A percentile compares a stretch with the other conserved stretches of the same genome.
Evolutionary conservation across 1,140 invertebrate species (phyloP).

Genomic region (Littorina saxatilis): DNA sequence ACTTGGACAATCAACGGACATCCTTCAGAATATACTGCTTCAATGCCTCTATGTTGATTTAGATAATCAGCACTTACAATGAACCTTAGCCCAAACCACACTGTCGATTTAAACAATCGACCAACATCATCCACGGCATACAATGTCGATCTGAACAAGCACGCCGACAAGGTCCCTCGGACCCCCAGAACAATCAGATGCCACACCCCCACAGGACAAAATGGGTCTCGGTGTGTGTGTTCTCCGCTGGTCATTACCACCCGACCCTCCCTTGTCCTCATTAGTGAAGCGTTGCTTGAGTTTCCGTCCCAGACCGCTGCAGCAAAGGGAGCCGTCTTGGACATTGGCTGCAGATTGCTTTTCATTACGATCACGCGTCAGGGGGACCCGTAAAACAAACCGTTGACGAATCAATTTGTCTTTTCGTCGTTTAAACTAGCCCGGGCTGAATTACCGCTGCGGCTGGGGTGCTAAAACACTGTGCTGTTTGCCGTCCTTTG

Average conservation of each 20-base stretch:
- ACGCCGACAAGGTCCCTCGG: background rate
- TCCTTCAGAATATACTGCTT: no score
- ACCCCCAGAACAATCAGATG: background rate
- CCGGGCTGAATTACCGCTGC: background rate
- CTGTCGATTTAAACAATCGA: background rate
- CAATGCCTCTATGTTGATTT: no score
- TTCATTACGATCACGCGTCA: background rate
- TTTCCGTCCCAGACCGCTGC: background rate
- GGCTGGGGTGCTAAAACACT: conserved; percentile 3
- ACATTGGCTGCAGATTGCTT: background rate
- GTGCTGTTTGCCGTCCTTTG: background rate
- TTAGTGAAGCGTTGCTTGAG: background rate
- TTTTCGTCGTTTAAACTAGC: background rate
- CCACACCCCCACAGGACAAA: background rate
- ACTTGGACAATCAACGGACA: no score
- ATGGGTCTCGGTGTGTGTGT: background rate
- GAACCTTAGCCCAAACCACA: no score
- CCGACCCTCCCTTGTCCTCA: background rate
- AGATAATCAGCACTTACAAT: no score
- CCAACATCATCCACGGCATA: no score
- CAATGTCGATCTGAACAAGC: background rate
- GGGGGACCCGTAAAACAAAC: conserved; percentile 20
- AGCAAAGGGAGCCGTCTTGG: background rate
- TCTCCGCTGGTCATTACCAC: background rate
- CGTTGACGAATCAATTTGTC: conserved; percentile 26